Conservation (phyloP, 2,113 vertebrate genomes). For the Prochilodus magdalenae region DNA sequence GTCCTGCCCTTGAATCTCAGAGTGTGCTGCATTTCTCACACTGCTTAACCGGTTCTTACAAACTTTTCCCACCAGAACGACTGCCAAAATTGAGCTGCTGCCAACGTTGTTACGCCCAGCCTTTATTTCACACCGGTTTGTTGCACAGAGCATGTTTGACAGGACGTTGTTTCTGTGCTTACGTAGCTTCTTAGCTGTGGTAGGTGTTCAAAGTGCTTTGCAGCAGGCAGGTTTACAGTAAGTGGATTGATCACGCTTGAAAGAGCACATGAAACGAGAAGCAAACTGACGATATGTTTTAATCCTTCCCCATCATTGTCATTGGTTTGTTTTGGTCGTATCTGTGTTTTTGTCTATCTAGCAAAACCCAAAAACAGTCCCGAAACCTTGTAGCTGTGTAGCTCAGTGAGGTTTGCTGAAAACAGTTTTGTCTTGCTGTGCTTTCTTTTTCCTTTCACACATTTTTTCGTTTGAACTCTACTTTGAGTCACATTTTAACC, state of each 20-base stretch:
- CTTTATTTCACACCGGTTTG: constrained; percentile 33
- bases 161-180: neutral
- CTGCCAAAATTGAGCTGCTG: constrained; percentile 25
- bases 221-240: constrained; percentile 1
- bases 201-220: neutral
- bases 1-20: constrained; percentile 10
- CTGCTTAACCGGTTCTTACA: constrained; percentile 41
- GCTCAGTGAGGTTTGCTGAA: neutral
- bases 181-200: neutral
- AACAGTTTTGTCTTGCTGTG: neutral
- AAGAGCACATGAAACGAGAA: neutral
- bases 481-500: constrained; percentile 6
- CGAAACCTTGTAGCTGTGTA: constrained; percentile 17
- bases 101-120: constrained; percentile 15
- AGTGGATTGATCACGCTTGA: neutral
- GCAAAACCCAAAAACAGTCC: neutral
- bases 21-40: constrained; percentile 50
- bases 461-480: neutral
- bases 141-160: neutral
- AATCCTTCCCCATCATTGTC: neutral
- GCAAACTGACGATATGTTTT: neutral
- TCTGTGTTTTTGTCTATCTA: neutral
- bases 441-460: neutral
- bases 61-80: constrained; percentile 49
- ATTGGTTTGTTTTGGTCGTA: neutral